Conservation (phyloP, 1,140 invertebrate species). For the Bombus turneri region DNA sequence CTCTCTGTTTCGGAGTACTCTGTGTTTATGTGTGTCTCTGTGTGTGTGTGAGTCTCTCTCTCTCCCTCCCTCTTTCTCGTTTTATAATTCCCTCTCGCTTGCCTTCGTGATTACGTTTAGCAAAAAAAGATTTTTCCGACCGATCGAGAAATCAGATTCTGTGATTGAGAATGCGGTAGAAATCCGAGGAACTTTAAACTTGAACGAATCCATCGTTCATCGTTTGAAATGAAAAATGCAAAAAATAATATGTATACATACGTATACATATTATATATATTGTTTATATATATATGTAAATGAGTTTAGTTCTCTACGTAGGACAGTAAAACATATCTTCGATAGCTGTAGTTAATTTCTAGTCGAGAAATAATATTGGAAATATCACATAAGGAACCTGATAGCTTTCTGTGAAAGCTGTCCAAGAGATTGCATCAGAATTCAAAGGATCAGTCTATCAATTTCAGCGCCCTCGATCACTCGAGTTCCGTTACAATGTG, state of each 20-base stretch:
- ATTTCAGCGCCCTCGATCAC: slow-evolving; percentile 32
- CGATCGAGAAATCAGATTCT: slow-evolving; percentile 1
- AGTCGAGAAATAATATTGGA: background rate
- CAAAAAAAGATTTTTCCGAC: background rate
- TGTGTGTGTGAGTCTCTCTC: background rate
- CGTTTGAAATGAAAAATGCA: background rate
- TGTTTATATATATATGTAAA: background rate
- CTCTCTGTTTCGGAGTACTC: background rate
- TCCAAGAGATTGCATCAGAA: background rate
- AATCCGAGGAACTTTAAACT: slow-evolving; percentile 31
- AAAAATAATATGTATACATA: background rate
- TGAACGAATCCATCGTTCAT: no score
- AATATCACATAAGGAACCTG: slow-evolving; percentile 6
- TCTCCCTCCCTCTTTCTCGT: background rate
- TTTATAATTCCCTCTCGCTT: background rate
- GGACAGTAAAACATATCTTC: background rate
- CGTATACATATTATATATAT: no score
- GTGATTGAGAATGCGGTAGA: slow-evolving; percentile 36
- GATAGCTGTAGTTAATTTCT: background rate
- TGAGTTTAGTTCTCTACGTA: background rate
- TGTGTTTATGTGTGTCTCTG: slow-evolving; percentile 13
- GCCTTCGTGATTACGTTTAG: background rate
- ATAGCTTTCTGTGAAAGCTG: background rate
- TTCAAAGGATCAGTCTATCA: slow-evolving; percentile 15
- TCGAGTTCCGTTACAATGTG: slow-evolving; percentile 7